Evolutionary conservation across 1,140 invertebrate species (phyloP), one percentile per base, ranked within the genome.

Genomic region (Drosophila lacteicornis): DNA sequence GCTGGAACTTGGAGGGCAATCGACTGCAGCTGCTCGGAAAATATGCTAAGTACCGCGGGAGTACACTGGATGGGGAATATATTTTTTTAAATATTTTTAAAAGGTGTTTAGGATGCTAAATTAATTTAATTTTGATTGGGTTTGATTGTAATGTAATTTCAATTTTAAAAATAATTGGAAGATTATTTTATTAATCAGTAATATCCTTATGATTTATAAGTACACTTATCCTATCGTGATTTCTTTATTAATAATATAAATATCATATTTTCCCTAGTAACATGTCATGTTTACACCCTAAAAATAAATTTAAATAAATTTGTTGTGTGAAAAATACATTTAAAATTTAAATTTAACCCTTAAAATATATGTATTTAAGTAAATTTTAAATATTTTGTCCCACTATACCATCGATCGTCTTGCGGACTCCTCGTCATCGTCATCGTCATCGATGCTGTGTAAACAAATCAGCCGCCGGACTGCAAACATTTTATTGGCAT

Each of bases 401-500:
- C 75, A 77, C 75, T 77, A 75, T 77, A 40, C 61, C 47, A 53
- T 30, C 36, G 57, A 73, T 75, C 61, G 63, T 17, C 59, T 50
- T 70, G 45, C 17, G 50, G 33, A 58, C 46, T 36, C 33, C 9
- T 8, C 40, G 11, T 33, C 53, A 30, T 62, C 38, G 45, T 76
- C 57, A 17, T 62, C 75, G 36, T 71, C 76, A 79, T 80, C 68
- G 76, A 74, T 43, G 65, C 56, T 74, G 50, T 85, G 59, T 88
- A 88, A 90, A 88, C 85, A 88, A 88, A 81, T 81, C 66, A 61
- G 71, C 51, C 75, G 63, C 57, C 66, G 79, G 70, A 79, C 79
- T 81, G 81, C 84, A 84, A 82, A 81, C 81, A 82, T 90, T 90
- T 90, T 90, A 90, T 91, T 84, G 84, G 76, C 36, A 74, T 67